Percentiles rank a stretch among this genome's conserved stretches.
Evolutionary conservation across 2,113 vertebrate species (phyloP).

Genomic region (Furnarius figulus): DNA sequence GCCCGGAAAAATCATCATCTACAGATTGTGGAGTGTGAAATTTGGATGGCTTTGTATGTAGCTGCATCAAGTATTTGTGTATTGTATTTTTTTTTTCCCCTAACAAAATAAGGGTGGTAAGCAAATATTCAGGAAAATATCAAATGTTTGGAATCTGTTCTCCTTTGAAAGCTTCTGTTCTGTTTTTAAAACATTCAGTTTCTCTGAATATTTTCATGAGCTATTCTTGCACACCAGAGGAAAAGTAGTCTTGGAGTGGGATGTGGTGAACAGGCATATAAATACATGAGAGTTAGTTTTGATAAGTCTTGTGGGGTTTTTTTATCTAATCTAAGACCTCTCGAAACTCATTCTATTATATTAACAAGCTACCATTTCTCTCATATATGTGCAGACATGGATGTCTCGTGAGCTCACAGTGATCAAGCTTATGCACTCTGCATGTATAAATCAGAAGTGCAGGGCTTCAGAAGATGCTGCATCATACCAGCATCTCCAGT

Average conservation of each 20-base stretch:
- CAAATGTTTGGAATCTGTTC: slow-evolving; percentile 62
- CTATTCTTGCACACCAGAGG: slow-evolving; percentile 37
- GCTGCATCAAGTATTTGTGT: slow-evolving; percentile 57
- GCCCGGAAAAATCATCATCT: slow-evolving; percentile 62
- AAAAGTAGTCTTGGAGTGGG: slow-evolving; percentile 12
- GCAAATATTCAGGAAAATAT: slow-evolving; percentile 60
- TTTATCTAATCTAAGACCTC: not conserved
- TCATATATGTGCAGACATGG: not conserved
- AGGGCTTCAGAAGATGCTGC: not conserved
- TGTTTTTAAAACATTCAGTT: slow-evolving; percentile 28
- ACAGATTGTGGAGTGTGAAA: slow-evolving; percentile 66
- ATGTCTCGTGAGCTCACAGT: not conserved
- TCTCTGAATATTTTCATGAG: slow-evolving; percentile 41
- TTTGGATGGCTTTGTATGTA: slow-evolving; percentile 63
- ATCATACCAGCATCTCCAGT: not conserved
- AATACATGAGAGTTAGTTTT: slow-evolving; percentile 15
- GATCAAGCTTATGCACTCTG: not conserved
- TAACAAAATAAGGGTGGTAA: slow-evolving; percentile 54
- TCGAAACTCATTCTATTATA: not conserved
- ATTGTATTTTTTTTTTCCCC: slow-evolving; percentile 20
- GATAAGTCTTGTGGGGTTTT: not conserved
- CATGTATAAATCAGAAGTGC: not conserved
- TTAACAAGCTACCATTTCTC: not conserved
- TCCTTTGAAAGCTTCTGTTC: slow-evolving; percentile 61
- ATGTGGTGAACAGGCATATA: slow-evolving; percentile 6